A percentile compares a stretch with the other conserved stretches of the same genome.
Conservation (phyloP, 2,113 vertebrate species). For the Plotosus lineatus region DNA sequence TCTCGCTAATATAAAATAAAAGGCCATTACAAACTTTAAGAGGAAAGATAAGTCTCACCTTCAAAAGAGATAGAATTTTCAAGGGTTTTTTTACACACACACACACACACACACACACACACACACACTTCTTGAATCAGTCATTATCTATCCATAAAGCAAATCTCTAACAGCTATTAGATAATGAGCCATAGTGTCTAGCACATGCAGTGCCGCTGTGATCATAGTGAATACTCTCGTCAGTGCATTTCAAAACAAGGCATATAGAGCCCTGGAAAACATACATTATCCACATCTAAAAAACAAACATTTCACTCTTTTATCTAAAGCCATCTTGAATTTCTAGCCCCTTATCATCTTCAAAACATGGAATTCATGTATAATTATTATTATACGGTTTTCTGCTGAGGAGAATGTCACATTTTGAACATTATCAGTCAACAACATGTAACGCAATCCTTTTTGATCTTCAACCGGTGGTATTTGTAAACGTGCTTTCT, state of each 20-base stretch:
- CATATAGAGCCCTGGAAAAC: constrained; percentile 24
- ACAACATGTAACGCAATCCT: constrained; percentile 49
- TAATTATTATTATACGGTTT: constrained; percentile 35
- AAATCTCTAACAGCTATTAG: constrained; percentile 24
- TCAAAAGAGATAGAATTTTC: not conserved
- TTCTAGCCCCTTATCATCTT: constrained; percentile 49
- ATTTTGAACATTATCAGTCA: constrained; percentile 52
- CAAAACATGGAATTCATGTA: constrained; percentile 33
- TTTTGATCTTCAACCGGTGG: constrained; percentile 57
- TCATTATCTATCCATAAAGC: too few species aligned
- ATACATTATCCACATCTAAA: constrained; percentile 46
- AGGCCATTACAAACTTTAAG: not conserved
- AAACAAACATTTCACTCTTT: constrained; percentile 52
- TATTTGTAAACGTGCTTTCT: constrained; percentile 51
- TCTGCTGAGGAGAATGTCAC: constrained; percentile 32
- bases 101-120: constrained; percentile 24
- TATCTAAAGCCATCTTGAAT: constrained; percentile 41
- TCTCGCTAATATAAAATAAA: not conserved
- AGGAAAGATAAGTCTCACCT: not conserved
- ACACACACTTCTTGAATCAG: too few species aligned
- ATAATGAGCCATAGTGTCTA: constrained; percentile 54
- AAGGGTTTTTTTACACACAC: constrained; percentile 13
- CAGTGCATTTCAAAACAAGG: constrained; percentile 54
- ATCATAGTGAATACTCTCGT: constrained; percentile 59
- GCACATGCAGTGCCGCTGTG: constrained; percentile 56